Conservation (phyloP, 2,797 vertebrate genomes). For the Ispidina picta region DNA sequence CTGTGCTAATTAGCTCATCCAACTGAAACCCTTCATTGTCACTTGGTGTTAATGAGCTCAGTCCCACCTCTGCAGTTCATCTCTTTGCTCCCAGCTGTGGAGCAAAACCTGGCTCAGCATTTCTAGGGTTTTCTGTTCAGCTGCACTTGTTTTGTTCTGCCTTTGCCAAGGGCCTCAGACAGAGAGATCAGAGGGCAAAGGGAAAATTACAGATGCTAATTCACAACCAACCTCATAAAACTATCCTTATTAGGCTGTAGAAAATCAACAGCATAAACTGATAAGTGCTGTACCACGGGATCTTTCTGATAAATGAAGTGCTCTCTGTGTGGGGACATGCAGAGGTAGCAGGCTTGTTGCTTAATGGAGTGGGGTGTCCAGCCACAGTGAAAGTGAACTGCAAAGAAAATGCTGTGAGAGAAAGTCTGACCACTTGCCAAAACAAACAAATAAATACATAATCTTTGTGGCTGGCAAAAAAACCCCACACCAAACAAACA, state of each 20-base stretch:
- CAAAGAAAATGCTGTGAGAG: neutral
- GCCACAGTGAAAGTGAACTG: neutral
- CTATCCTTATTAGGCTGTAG: neutral
- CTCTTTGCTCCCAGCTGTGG: neutral
- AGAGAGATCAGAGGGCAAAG: neutral
- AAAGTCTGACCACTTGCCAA: neutral
- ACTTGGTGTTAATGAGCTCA: neutral
- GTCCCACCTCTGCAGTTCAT: neutral
- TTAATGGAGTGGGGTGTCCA: neutral
- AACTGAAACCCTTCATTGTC: neutral
- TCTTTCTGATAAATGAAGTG: conserved; percentile 1
- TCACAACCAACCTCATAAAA: conserved; percentile 37
- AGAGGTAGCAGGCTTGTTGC: neutral
- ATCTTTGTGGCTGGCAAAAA: neutral
- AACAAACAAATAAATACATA: neutral
- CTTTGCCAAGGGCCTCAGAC: conserved; percentile 1
- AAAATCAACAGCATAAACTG: neutral
- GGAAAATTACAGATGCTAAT: neutral
- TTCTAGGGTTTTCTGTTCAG: neutral
- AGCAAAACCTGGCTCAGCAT: neutral
- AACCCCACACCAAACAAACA: neutral
- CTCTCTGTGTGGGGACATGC: neutral
- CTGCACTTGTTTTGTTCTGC: neutral
- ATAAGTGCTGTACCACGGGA: neutral
- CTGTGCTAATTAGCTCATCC: neutral